Percentiles rank a stretch among this genome's conserved stretches.
These are phyloP conservation scores for Pheosia tremula DNA, from an alignment of 2,888 invertebrate genomes.

Conservation along the genomic window DNA sequence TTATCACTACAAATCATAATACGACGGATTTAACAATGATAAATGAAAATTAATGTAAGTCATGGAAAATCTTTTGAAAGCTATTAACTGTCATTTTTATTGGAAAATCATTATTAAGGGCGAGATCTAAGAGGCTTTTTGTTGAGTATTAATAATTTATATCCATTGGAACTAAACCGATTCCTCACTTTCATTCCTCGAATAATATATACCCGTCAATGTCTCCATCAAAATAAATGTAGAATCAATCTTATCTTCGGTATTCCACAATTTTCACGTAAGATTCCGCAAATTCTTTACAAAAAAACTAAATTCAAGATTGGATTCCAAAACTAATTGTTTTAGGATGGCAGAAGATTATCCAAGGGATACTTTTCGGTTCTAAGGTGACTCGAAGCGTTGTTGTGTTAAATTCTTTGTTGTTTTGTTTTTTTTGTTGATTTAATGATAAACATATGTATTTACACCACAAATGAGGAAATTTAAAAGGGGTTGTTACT, in stretches of 20 bases:
- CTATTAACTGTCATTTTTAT: too few species aligned
- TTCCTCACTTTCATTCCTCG: too few species aligned
- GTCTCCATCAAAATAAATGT: neutral
- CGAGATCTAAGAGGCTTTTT: too few species aligned
- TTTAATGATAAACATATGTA: neutral
- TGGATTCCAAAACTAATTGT: constrained; percentile 58
- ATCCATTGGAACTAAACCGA: too few species aligned
- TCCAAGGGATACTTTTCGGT: constrained; percentile 57
- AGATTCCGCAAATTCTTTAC: constrained; percentile 48
- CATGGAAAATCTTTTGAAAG: too few species aligned
- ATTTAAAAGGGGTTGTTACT: too few species aligned
- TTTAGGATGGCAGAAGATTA: constrained; percentile 20
- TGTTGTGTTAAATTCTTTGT: neutral
- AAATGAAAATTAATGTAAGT: too few species aligned
- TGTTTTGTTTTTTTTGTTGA: neutral
- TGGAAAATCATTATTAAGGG: too few species aligned
- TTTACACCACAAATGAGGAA: neutral
- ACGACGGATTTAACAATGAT: too few species aligned
- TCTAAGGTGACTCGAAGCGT: constrained; percentile 6
- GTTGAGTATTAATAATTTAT: too few species aligned
- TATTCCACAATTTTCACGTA: constrained; percentile 38
- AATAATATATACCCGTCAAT: too few species aligned
- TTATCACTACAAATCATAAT: too few species aligned
- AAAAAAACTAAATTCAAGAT: constrained; percentile 57
- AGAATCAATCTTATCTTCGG: neutral